Evolutionary conservation across 2,113 vertebrate species (phyloP).

Genomic region (Nibea coibor): DNA sequence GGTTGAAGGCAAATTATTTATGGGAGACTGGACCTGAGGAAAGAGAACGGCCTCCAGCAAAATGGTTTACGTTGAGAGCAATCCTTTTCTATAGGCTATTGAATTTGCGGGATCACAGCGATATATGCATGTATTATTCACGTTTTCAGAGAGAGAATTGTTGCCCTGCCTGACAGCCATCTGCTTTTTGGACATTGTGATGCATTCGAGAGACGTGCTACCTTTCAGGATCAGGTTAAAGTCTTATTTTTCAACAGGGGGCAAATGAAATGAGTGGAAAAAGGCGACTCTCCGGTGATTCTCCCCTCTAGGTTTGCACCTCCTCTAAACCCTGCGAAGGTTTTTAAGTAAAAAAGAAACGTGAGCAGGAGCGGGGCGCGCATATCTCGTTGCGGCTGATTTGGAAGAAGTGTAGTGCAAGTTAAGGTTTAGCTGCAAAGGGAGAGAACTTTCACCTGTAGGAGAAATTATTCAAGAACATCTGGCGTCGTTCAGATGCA

Average conservation of each 20-base stretch:
- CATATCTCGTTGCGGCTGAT: slow-evolving; percentile 7
- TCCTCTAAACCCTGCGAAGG: background rate
- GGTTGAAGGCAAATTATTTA: slow-evolving; percentile 84
- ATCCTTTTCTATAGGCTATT: slow-evolving; percentile 75
- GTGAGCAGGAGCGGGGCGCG: slow-evolving; percentile 11
- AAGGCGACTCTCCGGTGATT: slow-evolving; percentile 1
- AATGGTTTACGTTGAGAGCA: slow-evolving; percentile 76
- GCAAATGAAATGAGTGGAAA: slow-evolving; percentile 61
- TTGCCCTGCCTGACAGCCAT: slow-evolving; percentile 65
- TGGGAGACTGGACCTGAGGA: slow-evolving; percentile 75
- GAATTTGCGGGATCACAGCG: slow-evolving; percentile 70
- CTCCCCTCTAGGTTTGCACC: slow-evolving; percentile 13
- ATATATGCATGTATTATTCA: slow-evolving; percentile 80
- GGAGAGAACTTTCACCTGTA: slow-evolving; percentile 69
- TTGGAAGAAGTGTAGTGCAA: slow-evolving; percentile 30
- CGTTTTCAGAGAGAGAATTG: slow-evolving; percentile 63
- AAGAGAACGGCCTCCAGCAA: slow-evolving; percentile 68
- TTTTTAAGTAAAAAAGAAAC: slow-evolving; percentile 16
- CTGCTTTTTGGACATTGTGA: slow-evolving; percentile 74
- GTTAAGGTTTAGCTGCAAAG: slow-evolving; percentile 28
- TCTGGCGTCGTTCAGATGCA: slow-evolving; percentile 75
- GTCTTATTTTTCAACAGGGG: slow-evolving; percentile 70
- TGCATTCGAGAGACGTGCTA: slow-evolving; percentile 68
- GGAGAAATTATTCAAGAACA: slow-evolving; percentile 73
- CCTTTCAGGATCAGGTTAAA: slow-evolving; percentile 72